Base-by-base conservation (phyloP, 2,797 vertebrate species). In the Gymnocypris eckloni region DNA sequence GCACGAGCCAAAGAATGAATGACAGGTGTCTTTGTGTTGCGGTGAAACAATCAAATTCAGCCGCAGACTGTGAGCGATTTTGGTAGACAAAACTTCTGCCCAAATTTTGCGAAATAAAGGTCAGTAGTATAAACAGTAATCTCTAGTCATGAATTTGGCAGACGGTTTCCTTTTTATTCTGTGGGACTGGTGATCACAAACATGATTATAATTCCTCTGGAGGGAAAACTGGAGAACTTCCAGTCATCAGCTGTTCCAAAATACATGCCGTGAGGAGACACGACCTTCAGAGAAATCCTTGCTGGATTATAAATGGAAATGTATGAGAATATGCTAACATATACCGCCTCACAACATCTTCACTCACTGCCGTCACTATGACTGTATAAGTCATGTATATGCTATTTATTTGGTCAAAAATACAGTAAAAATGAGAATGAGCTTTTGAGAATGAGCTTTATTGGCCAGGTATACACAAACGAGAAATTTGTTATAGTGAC, bases 281-380 rank as follows among this genome's bases (percentile, higher is more conserved):
- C 4, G 67, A 82, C 67, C 69, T 54, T 82, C 41, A 76, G 50
- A 50, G 25, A 89, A 84, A 86, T 83, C 54, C 56, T 72, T 7
- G 12, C 67, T 33, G n/a, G 71, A 86, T 89, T 82, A 86, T 82
- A 86, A 86, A 84, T 71, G 78, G 79, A 84, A 84, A 83, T 70
- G 28, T 25, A 80, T 76, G 39, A 71, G 84, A 81, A 86, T 37
- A 66, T 52, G 52, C 22, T 59, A 75, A 67, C 67, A 86, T 79
- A 82, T 39, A 79, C 20, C 67, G 22, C 45, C 33, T 3, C 22
- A n/a, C 13, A 39, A 18, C 37, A 52, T 28, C 37, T 43, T 66
- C 10, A 22, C 0, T 28, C 10, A 28, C 0, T 28, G 37, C 15
- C 3, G n/a, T 37, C 1, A 28, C 25, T 28, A 13, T 28, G 22